Evolutionary conservation across 2,888 invertebrate species (phyloP), one percentile per base, ranked within the genome.

Genomic region (Ennomos quercinarius): DNA sequence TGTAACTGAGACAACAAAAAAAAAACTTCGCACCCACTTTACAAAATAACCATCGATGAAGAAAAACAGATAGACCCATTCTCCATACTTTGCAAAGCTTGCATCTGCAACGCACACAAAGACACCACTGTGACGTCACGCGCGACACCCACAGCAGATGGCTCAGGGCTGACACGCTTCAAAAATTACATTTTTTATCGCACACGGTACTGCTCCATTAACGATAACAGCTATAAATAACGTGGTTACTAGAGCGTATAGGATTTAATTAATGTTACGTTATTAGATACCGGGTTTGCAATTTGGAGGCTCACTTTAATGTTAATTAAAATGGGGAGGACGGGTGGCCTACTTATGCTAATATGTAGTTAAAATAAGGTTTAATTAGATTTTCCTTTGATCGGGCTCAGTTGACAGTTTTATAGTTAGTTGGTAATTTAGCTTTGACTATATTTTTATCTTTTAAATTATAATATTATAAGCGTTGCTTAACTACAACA

Each of bases 91-190:
- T 70, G 51, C 66, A 44, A 27, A 27, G 41, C 35, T 68, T 72
- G 71, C 80, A 78, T 77, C 80, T 81, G 80, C 60, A 54, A 60
- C 53, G 37, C 52, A 58, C 49, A 59, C 54, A 59, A 45, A 58
- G 62, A 52, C 48, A 65, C 57, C 43, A 42, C 60, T 58, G 48
- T 66, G 63, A 64, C 68, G 68, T 65, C 66, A 68, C 47, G 41
- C 39, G 44, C 35, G 12, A 10, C 10, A 41, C 34, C 35, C 42
- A 34, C 41, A 61, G 69, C 79, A 83, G 82, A 83, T 84, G 81
- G 68, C 64, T n/a, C 71, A 82, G 83, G 84, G 85, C 46, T 84
- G 83, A 48, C 78, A 78, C 81, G 76, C 73, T 63, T 70, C 74
- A 68, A 35, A n/a, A 71, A 65, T 67, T 69, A 65, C 45, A 45